Conservation (phyloP, 53 echinoderm and acorn worm genomes). For the Zoroaster sp. region DNA sequence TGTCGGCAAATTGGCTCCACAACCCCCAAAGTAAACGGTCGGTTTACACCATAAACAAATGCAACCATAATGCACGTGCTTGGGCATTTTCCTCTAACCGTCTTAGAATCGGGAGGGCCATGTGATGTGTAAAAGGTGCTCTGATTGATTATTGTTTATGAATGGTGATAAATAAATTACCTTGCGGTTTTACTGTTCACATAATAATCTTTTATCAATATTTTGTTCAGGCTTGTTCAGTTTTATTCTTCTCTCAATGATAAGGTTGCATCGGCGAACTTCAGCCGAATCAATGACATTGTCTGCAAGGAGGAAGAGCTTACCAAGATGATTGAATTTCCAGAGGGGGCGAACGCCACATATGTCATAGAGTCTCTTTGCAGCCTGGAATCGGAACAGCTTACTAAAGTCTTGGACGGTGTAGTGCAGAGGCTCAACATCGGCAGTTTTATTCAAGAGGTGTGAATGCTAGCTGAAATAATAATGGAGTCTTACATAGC, state of each 20-base stretch:
- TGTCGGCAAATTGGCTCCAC: no score
- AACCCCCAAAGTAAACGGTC: no score
- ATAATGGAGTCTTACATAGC: not conserved
- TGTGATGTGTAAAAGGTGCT: no score
- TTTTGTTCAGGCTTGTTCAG: no score
- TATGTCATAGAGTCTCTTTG: conserved; percentile 64
- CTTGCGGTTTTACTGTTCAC: no score
- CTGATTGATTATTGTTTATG: no score
- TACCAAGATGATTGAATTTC: conserved; percentile 53
- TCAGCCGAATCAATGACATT: not conserved
- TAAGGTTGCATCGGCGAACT: conserved; percentile 41
- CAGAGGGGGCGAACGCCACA: conserved; percentile 61
- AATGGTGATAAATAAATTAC: no score
- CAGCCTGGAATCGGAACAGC: not conserved
- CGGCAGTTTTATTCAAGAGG: conserved; percentile 48
- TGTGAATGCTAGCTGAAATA: conserved; percentile 11
- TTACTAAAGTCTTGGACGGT: conserved; percentile 24
- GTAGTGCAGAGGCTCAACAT: conserved; percentile 45
- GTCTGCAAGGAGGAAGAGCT: conserved; percentile 67
- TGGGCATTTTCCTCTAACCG: no score
- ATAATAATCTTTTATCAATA: no score
- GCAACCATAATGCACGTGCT: no score
- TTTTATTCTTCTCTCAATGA: not conserved
- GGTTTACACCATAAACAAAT: no score
- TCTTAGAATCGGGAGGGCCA: no score